Base-by-base conservation (phyloP, 2,888 invertebrate genomes). In the Byasa hedistus region DNA sequence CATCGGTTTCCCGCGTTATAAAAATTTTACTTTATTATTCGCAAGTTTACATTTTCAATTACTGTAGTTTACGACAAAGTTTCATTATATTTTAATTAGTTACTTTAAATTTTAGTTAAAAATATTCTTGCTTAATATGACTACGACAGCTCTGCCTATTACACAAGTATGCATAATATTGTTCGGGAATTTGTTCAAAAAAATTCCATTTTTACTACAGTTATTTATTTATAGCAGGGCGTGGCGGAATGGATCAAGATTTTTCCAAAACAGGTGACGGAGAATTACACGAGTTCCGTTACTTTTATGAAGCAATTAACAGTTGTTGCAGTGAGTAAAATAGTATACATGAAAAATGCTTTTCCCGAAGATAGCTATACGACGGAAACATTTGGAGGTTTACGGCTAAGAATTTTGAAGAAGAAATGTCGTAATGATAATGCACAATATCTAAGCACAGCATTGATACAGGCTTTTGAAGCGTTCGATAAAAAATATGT, bases 401-500 rank as follows among this genome's bases (percentile, higher is more conserved):
- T 85, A 0, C 79, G 76, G 32, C 67, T 91, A 21, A 77, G 75
- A 60, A 79, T 89, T 63, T 70, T 91, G 21, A 89, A 87, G 70
- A 80, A 81, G 59, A 81, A 79, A 61, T 89, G 89, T 68, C 73
- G 70, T 0, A 80, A 90, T 66, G 86, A 86, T 54, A 61, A 81
- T 7, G 87, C 88, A 0, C 84, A 89, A 66, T 89, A 88, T 56
- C 69, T 89, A 1, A 86, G 81, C 68, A 80, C 83, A 0, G 76
- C 85, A 1, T 69, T 91, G 15, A 75, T 69, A 8, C 82, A 85
- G 66, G 85, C 89, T n/a, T 89, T 87, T 68, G 86, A 89, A 17
- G 90, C 91, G 1, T 82, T 91, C 58, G 88, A 90, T 59, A 89
- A 87, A 67, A 85, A 85, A 87, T 90, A 87, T 72, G 90, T 90